Base-by-base conservation (phyloP, 2,888 invertebrate species). In the Alloscopus bannaensis region DNA sequence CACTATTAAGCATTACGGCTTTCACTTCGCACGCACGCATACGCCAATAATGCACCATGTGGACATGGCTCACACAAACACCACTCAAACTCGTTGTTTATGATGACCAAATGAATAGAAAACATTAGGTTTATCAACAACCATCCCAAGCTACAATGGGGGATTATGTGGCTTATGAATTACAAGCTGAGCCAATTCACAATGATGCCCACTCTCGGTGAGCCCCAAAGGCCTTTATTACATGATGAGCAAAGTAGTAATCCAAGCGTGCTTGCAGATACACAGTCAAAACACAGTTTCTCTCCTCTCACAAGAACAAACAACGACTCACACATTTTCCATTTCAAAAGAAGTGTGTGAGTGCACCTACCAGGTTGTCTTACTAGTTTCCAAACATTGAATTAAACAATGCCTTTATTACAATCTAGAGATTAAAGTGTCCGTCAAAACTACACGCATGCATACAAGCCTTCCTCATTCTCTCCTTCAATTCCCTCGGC, bases 291-390 rank as follows among this genome's bases (percentile, higher is more conserved):
- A n/a, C n/a, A n/a, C 64, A 72, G 50, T 57, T 65, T 60, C 64
- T 55, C 55, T 55, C 62, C 52, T 62, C 64, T 64, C 65, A 65
- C 65, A 36, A 36, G 73, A 65, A 45, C 73, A 73, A 73, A 73
- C 73, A 73, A 73, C n/a, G n/a, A 45, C 73, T 65, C 73, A 72
- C 62, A 24, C n/a, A n/a, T n/a, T n/a, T n/a, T n/a, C n/a, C n/a
- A 52, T 18, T 29, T 57, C 29, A 26, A 6, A 2, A 3, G 22
- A 52, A 52, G 22, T 52, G 13, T 36, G 13, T 36, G 13, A 36
- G 16, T 52, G 22, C n/a, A 52, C 24, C 52, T 52, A 52, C 20
- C 24, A 22, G n/a, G n/a, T n/a, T n/a, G n/a, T n/a, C n/a, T 22
- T 22, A 52, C 52, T 22, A 3, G 52, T 52, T 52, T 52, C 24